phyloP scores from a whole-genome alignment of 2,113 vertebrate species.

The Rhinogobius similis region DNA sequence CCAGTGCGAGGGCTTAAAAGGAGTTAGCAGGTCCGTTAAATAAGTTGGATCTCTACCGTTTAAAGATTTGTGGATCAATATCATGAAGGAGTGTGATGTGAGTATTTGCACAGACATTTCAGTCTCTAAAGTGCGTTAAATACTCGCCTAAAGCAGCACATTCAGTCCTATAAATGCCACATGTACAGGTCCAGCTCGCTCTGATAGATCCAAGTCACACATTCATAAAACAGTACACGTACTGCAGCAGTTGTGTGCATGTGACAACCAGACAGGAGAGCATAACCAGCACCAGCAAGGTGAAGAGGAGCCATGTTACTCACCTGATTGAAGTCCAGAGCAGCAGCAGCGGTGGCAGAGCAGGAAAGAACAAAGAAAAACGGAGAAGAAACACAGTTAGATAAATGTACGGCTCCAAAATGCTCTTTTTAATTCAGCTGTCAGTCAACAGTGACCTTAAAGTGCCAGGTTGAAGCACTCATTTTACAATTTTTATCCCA shows the following conservation, averaged over 20 bases:
- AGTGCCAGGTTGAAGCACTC: too few species aligned
- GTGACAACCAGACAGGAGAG: neutral
- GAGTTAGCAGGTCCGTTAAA: too few species aligned
- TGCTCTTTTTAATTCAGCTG: neutral
- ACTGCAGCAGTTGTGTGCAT: neutral
- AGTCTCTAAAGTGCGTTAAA: too few species aligned
- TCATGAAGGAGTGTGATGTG: too few species aligned
- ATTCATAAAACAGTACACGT: neutral
- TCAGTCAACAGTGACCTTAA: too few species aligned
- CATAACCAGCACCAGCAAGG: neutral
- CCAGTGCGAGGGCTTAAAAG: too few species aligned
- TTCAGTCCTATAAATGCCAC: too few species aligned
- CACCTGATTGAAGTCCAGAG: neutral
- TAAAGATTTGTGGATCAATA: too few species aligned
- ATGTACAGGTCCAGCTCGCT: neutral
- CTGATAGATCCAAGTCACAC: neutral
- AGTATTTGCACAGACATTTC: too few species aligned
- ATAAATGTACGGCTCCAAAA: neutral
- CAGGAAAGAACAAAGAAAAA: neutral
- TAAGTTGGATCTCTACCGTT: too few species aligned
- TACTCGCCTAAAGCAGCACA: too few species aligned
- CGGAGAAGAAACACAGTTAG: conserved; percentile 15
- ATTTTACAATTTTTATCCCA: too few species aligned
- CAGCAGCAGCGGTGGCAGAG: neutral
- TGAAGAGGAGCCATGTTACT: neutral